Base-by-base conservation (phyloP, 1,140 invertebrate genomes). In the Apis mellifera region DNA sequence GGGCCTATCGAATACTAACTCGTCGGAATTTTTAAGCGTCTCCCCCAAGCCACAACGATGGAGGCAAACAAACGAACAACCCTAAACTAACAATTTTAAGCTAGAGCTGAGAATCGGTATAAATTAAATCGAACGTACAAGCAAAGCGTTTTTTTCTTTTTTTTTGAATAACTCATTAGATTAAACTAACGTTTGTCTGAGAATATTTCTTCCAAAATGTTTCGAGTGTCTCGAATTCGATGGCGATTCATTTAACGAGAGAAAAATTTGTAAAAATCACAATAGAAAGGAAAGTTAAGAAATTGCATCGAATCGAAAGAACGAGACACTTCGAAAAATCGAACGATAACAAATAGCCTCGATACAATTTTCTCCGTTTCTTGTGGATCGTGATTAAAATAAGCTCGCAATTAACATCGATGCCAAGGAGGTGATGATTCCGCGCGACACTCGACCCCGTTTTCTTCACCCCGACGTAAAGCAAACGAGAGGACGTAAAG, bases 1-100 rank as follows among this genome's bases (percentile, higher is more conserved):
- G 66, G 42, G 59, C 55, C 52, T 79, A 84, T 19, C 48, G 78
- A 32, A 60, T 71, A 80, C 11, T 83, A 79, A 23, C 48, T 50
- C 71, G 62, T 48, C 42, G 54, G 15, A 19, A 52, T 13, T 52
- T 52, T n/a, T 32, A 65, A 55, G 71, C 78, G 57, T 71, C 54
- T 23, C 77, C 50, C 74, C 17, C 12, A 59, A 50, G 73, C 48
- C 23, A 75, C 23, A 75, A 75, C 23, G 12, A 77, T 48, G 42
- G 64, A 86, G 69, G 15, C 76, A 77, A 85, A 85, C 66, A 78
- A 86, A 77, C 73, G n/a, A 70, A 82, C 21, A 85, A 85, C 68
- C 55, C 42, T 75, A 21, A 42, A 5, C 32, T 42, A 42, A 42
- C 4, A 42, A 42, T 7, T 85, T 19, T 15, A 83, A 86, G 57